A percentile compares a stretch with the other conserved stretches of the same genome.
Evolutionary conservation across 2,113 vertebrate genomes (phyloP).

Genomic region (Coryphaenoides rupestris): DNA sequence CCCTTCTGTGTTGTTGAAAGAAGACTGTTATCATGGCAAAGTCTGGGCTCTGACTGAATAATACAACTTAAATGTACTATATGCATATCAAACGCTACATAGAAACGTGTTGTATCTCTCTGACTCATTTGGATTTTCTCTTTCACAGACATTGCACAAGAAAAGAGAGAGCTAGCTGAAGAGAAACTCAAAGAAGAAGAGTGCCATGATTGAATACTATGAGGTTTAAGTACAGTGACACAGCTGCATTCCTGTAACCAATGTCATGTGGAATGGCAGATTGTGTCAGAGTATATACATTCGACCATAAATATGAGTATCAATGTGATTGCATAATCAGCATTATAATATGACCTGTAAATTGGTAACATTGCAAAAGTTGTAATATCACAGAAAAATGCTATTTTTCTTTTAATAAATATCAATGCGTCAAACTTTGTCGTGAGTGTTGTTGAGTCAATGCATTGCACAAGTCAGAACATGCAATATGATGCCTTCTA

Average conservation of each 20-base stretch:
- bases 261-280: too few species aligned
- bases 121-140: too few species aligned
- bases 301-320: too few species aligned
- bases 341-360: slow-evolving; percentile 25
- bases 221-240: background rate
- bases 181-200: slow-evolving; percentile 17
- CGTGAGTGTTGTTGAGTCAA: slow-evolving; percentile 2
- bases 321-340: too few species aligned
- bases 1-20: background rate
- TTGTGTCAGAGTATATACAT: too few species aligned
- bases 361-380: slow-evolving; percentile 50
- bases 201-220: too few species aligned
- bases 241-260: too few species aligned
- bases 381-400: slow-evolving; percentile 42
- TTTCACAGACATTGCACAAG: slow-evolving; percentile 77
- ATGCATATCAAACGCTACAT: background rate
- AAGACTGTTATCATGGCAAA: background rate
- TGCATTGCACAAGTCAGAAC: background rate
- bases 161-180: slow-evolving; percentile 68
- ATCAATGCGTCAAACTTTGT: slow-evolving; percentile 17
- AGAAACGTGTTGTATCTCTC: too few species aligned
- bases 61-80: too few species aligned
- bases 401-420: slow-evolving; percentile 64
- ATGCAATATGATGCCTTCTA: background rate
- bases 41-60: too few species aligned